Evolutionary conservation across 2,113 vertebrate species (phyloP).

Genomic region (Podocnemis expansa): DNA sequence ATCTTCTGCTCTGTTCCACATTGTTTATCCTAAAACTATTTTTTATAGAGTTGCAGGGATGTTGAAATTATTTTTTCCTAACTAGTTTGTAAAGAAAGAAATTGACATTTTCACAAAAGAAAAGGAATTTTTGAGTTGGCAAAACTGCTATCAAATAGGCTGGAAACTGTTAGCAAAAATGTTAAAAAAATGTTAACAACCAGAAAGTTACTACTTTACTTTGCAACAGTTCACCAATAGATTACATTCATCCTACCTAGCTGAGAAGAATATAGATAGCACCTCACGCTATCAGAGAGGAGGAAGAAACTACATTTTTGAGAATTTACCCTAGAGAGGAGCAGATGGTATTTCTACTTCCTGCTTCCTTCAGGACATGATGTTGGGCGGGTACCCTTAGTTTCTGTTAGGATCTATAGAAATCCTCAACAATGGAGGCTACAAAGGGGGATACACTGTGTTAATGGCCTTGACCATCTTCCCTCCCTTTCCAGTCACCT

Average conservation of each 20-base stretch:
- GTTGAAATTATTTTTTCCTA: background rate
- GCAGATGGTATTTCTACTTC: background rate
- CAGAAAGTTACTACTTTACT: background rate
- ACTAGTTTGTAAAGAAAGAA: background rate
- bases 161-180: background rate
- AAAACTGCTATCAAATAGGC: background rate
- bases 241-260: background rate
- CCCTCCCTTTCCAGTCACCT: background rate
- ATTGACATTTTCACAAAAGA: background rate
- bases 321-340: background rate
- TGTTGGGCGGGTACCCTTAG: background rate
- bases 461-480: background rate
- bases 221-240: conserved; percentile 21
- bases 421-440: background rate
- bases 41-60: background rate
- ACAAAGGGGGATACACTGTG: background rate
- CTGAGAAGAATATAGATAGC: background rate
- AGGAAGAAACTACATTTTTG: background rate
- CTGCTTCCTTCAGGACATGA: background rate
- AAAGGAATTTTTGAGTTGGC: background rate
- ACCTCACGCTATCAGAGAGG: background rate
- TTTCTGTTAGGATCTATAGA: background rate
- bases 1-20: too few relatives aligned
- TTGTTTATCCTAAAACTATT: background rate
- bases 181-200: conserved; percentile 12